Evolutionary conservation across 2,113 vertebrate species (phyloP).

Genomic region (Lucifuga dentata): DNA sequence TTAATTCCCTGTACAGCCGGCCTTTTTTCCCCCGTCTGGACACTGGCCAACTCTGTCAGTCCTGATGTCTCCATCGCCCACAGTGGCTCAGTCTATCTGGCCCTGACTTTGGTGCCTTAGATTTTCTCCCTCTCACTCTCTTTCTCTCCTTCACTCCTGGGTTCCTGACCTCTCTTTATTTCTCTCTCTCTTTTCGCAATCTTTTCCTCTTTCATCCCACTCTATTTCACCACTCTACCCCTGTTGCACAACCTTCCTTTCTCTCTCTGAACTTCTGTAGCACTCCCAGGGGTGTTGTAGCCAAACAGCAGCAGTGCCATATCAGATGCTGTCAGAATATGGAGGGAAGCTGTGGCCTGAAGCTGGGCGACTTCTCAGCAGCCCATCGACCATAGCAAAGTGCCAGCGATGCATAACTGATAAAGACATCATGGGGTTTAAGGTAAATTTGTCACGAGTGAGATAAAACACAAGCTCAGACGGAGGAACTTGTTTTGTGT

Average conservation of each 20-base stretch:
- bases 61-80: slow-evolving; percentile 74
- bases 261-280: slow-evolving; percentile 45
- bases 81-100: slow-evolving; percentile 59
- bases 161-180: slow-evolving; percentile 55
- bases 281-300: slow-evolving; percentile 40
- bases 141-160: slow-evolving; percentile 27
- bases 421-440: slow-evolving; percentile 25
- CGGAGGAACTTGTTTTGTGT: slow-evolving; percentile 45
- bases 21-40: slow-evolving; percentile 59
- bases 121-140: slow-evolving; percentile 36
- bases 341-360: slow-evolving; percentile 14
- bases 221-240: slow-evolving; percentile 40
- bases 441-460: slow-evolving; percentile 32
- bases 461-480: slow-evolving; percentile 37
- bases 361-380: slow-evolving; percentile 28
- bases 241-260: slow-evolving; percentile 31
- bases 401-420: slow-evolving; percentile 29
- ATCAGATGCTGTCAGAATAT: slow-evolving; percentile 44
- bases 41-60: slow-evolving; percentile 67
- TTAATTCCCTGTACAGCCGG: slow-evolving; percentile 68
- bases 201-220: slow-evolving; percentile 50
- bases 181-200: slow-evolving; percentile 16
- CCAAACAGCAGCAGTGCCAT: slow-evolving; percentile 23
- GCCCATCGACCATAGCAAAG: slow-evolving; percentile 6
- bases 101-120: slow-evolving; percentile 39